Percentiles rank a stretch among this genome's conserved stretches.
Evolutionary conservation across 1,140 invertebrate species (phyloP).

Genomic region (Microplitis mediator): DNA sequence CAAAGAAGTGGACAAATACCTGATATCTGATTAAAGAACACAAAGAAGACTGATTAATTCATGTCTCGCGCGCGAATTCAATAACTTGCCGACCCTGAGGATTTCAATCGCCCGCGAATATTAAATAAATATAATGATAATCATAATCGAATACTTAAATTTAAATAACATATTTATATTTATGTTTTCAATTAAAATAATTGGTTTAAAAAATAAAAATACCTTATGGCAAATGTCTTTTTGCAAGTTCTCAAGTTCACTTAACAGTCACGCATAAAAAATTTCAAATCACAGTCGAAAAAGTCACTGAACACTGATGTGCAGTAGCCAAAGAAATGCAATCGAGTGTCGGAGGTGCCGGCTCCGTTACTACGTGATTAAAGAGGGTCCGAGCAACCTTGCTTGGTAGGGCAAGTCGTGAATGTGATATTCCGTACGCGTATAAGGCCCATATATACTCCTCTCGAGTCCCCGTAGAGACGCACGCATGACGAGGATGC

Average conservation of each 20-base stretch:
- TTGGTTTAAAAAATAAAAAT: too few relatives aligned
- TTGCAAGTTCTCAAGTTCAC: too few relatives aligned
- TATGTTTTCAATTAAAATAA: too few relatives aligned
- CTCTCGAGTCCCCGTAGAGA: slow-evolving; percentile 45
- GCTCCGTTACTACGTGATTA: slow-evolving; percentile 23
- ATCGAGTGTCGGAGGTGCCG: slow-evolving; percentile 16
- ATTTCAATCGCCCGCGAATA: background rate
- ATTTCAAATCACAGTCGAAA: background rate
- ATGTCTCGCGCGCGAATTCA: background rate
- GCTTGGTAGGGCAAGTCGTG: slow-evolving; percentile 55
- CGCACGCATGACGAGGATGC: background rate
- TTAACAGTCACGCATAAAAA: background rate
- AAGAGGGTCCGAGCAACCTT: slow-evolving; percentile 31
- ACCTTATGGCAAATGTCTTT: too few relatives aligned
- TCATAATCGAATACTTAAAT: background rate
- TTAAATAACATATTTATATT: background rate
- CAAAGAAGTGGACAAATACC: background rate
- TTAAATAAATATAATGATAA: background rate
- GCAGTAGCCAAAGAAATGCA: slow-evolving; percentile 2
- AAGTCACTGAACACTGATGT: background rate
- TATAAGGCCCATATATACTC: slow-evolving; percentile 59
- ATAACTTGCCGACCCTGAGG: background rate
- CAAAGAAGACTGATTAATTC: slow-evolving; percentile 7
- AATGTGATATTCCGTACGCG: slow-evolving; percentile 61
- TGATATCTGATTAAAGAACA: background rate